phyloP scores from a whole-genome alignment of 2,888 invertebrate genomes.

The Blastobasis adustella region DNA sequence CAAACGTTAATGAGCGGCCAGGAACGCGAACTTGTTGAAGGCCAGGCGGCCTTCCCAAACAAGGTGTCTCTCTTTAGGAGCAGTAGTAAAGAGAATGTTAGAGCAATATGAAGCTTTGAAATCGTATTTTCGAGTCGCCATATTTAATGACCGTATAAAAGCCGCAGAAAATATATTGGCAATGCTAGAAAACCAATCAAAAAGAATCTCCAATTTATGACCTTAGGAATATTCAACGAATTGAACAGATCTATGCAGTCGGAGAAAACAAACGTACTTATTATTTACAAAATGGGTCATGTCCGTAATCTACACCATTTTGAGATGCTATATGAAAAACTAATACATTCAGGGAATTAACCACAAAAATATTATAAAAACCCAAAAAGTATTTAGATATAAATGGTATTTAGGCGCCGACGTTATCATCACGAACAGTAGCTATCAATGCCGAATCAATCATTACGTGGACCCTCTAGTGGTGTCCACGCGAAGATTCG shows the following conservation, averaged over 20 bases:
- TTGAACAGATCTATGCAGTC: constrained; percentile 11
- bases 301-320: constrained; percentile 4
- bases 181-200: constrained; percentile 11
- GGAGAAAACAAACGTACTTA: constrained; percentile 7
- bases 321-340: constrained; percentile 7
- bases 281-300: not conserved
- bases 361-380: constrained; percentile 2
- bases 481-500: too few relatives aligned
- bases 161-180: constrained; percentile 6
- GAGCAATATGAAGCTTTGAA: constrained; percentile 13
- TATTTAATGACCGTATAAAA: not conserved
- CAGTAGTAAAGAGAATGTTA: constrained; percentile 8
- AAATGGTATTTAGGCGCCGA: constrained; percentile 4
- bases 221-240: constrained; percentile 8
- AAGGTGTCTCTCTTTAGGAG: constrained; percentile 13
- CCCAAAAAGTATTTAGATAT: constrained; percentile 5
- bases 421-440: not conserved
- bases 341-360: constrained; percentile 7
- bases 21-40: too few relatives aligned
- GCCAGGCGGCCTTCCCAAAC: too few relatives aligned
- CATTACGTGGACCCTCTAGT: too few relatives aligned
- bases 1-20: too few relatives aligned
- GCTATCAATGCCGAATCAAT: constrained; percentile 2
- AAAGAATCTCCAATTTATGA: constrained; percentile 11
- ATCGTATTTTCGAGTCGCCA: constrained; percentile 4